These are phyloP conservation scores for Dione juno DNA, from an alignment of 2,888 invertebrate genomes.

Conservation along the genomic window DNA sequence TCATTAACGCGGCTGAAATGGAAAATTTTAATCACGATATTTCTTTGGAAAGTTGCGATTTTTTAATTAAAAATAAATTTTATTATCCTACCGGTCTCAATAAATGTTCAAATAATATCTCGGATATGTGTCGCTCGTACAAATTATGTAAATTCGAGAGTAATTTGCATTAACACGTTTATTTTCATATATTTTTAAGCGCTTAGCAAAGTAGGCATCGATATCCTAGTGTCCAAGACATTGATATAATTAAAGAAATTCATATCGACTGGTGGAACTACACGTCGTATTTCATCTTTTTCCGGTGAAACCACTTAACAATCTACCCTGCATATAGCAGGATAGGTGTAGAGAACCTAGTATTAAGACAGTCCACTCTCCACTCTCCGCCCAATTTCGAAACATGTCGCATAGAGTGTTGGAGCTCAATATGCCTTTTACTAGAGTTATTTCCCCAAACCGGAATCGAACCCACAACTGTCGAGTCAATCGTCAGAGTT, in stretches of 20 bases:
- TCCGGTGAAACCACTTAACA: too few species aligned
- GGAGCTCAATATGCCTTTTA: neutral
- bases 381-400: neutral
- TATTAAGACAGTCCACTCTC: neutral
- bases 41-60: conserved; percentile 17
- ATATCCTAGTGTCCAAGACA: too few species aligned
- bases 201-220: too few species aligned
- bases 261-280: too few species aligned
- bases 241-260: too few species aligned
- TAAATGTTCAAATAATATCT: conserved; percentile 15
- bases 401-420: neutral
- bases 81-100: conserved; percentile 15
- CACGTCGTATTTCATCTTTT: too few species aligned
- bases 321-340: too few species aligned
- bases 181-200: neutral
- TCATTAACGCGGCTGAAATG: conserved; percentile 24
- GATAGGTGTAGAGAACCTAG: neutral
- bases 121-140: neutral
- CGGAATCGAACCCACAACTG: neutral
- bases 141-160: neutral
- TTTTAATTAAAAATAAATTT: conserved; percentile 21
- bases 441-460: neutral
- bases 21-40: conserved; percentile 27
- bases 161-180: neutral
- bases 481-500: neutral